Evolutionary conservation across 2,888 invertebrate species (phyloP).

Genomic region (Pterobdella sp.): DNA sequence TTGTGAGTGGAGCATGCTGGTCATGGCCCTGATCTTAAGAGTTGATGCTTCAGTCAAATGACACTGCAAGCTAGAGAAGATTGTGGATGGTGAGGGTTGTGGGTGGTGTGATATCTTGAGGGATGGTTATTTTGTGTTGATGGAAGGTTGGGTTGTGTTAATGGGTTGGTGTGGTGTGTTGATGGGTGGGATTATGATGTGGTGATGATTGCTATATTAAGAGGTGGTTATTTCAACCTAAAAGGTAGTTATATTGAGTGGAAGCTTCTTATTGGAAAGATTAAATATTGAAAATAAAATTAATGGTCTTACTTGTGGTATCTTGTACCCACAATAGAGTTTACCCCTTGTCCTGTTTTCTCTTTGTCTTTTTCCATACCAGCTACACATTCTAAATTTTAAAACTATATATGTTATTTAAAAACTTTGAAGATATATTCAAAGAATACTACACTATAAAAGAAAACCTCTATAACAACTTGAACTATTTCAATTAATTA

Average conservation of each 20-base stretch:
- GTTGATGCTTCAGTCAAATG: too few relatives aligned
- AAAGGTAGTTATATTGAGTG: background rate
- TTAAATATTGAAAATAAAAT: background rate
- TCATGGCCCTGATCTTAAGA: too few relatives aligned
- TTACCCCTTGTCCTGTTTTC: background rate
- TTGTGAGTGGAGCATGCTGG: too few relatives aligned
- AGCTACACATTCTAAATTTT: background rate
- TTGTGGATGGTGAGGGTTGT: background rate
- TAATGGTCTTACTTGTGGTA: background rate
- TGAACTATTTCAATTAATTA: too few relatives aligned
- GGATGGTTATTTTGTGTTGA: background rate
- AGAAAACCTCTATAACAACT: too few relatives aligned
- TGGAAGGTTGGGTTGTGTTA: background rate
- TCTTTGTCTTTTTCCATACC: conserved; percentile 1
- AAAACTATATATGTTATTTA: too few relatives aligned
- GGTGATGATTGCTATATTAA: background rate
- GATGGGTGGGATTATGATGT: background rate
- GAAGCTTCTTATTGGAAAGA: background rate
- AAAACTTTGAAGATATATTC: too few relatives aligned
- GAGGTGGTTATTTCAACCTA: background rate
- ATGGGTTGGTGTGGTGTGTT: background rate
- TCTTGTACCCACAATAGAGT: background rate
- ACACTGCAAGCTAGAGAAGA: background rate
- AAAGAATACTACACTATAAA: too few relatives aligned
- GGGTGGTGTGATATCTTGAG: background rate